Percentiles rank a stretch among this genome's conserved stretches.
phyloP scores from a whole-genome alignment of 2,113 vertebrate genomes.

The Sander lucioperca region DNA sequence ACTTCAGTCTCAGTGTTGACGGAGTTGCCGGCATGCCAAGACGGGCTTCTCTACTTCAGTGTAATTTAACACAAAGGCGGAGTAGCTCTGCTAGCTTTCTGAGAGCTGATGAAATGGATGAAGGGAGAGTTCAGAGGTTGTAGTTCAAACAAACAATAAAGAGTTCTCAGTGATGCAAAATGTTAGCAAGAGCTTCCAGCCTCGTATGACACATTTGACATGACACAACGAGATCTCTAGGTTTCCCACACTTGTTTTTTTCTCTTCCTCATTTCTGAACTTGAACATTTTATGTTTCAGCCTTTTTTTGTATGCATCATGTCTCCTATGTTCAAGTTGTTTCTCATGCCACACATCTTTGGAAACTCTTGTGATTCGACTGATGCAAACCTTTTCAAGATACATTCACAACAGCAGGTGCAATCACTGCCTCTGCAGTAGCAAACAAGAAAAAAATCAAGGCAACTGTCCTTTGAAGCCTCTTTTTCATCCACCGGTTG shows the following conservation, averaged over 20 bases:
- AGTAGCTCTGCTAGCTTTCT: constrained; percentile 5
- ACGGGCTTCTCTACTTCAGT: constrained; percentile 34
- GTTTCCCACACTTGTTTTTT: neutral
- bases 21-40: constrained; percentile 18
- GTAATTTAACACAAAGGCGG: constrained; percentile 38
- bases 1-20: constrained; percentile 15
- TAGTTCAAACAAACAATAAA: constrained; percentile 58
- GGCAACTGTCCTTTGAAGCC: no score
- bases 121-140: constrained; percentile 48
- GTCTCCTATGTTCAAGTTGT: no score
- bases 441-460: no score
- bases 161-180: constrained; percentile 57
- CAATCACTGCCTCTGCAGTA: no score
- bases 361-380: no score
- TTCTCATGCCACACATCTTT: no score
- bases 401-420: no score
- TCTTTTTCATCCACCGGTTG: no score
- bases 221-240: neutral
- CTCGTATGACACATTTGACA: neutral
- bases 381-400: no score
- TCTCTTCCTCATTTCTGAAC: neutral
- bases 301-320: no score
- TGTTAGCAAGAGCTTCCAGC: constrained; percentile 33
- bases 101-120: constrained; percentile 57
- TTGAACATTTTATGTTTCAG: neutral